A percentile compares a stretch with the other conserved stretches of the same genome.
Conservation (phyloP, 2,797 vertebrate species). For the Mus spretus region DNA sequence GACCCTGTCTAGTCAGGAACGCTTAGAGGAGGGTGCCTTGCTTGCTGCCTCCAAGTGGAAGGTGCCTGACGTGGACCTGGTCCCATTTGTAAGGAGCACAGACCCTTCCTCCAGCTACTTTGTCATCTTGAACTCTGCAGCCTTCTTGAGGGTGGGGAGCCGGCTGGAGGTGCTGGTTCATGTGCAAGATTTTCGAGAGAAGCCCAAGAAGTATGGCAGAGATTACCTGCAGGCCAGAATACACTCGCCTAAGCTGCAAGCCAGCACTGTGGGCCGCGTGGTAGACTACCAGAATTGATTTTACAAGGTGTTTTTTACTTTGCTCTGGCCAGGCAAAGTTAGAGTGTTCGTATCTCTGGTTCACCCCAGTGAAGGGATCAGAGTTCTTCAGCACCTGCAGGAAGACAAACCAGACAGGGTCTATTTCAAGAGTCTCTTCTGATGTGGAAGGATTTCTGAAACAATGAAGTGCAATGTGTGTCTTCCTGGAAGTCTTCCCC, state of each 20-base stretch:
- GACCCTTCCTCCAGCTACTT: slow-evolving; percentile 94
- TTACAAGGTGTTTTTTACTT: slow-evolving; percentile 94
- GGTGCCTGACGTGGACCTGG: slow-evolving; percentile 81
- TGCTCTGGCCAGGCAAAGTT: slow-evolving; percentile 94
- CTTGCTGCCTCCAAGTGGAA: slow-evolving; percentile 93
- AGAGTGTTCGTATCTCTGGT: slow-evolving; percentile 94
- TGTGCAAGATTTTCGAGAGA: slow-evolving; percentile 94
- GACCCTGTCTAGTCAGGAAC: slow-evolving; percentile 91
- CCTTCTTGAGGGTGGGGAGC: slow-evolving; percentile 92
- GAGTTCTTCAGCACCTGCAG: slow-evolving; percentile 93
- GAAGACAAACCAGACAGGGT: slow-evolving; percentile 95
- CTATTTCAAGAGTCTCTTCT: slow-evolving; percentile 97
- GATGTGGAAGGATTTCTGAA: slow-evolving; percentile 93
- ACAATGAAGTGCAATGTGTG: slow-evolving; percentile 96
- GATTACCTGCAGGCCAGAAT: slow-evolving; percentile 96
- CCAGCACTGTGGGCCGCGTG: slow-evolving; percentile 93
- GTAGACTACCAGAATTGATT: slow-evolving; percentile 95
- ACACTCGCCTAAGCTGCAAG: slow-evolving; percentile 92
- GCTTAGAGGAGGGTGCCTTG: slow-evolving; percentile 92
- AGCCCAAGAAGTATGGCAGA: slow-evolving; percentile 95
- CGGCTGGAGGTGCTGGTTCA: slow-evolving; percentile 94
- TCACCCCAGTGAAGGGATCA: slow-evolving; percentile 95
- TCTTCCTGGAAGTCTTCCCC: slow-evolving; percentile 90
- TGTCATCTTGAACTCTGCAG: slow-evolving; percentile 90
- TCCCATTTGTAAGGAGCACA: slow-evolving; percentile 91